phyloP scores from a whole-genome alignment of 2,797 vertebrate genomes.

The Peromyscus nudipes region DNA sequence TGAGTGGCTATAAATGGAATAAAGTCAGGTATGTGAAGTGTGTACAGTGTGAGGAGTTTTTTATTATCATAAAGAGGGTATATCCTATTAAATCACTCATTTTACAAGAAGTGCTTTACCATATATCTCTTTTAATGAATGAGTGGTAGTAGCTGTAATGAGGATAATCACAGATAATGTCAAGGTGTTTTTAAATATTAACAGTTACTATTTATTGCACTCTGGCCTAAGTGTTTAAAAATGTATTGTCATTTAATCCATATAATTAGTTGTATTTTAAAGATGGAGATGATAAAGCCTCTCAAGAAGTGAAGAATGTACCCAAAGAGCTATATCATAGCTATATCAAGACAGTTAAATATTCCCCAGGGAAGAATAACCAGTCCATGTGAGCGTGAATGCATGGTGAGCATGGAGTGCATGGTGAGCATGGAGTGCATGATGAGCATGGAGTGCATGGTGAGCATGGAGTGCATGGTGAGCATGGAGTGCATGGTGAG shows the following conservation, averaged over 20 bases:
- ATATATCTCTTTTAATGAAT: conserved; percentile 3
- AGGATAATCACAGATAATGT: neutral
- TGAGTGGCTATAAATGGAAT: neutral
- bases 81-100: neutral
- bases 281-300: neutral
- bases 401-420: accelerated
- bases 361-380: neutral
- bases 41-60: neutral
- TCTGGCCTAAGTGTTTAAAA: neutral
- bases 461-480: neutral
- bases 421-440: neutral
- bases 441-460: no score
- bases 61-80: neutral
- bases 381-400: neutral
- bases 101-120: neutral
- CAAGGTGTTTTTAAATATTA: neutral
- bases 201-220: neutral
- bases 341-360: neutral
- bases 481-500: no score
- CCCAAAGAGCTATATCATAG: neutral
- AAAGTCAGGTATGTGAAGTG: neutral
- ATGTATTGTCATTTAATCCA: neutral
- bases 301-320: neutral
- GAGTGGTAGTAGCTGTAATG: neutral
- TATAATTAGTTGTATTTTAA: conserved; percentile 6